These are phyloP conservation scores for Corythornis madagascariensis DNA, from an alignment of 2,113 vertebrate genomes.

Conservation along the genomic window DNA sequence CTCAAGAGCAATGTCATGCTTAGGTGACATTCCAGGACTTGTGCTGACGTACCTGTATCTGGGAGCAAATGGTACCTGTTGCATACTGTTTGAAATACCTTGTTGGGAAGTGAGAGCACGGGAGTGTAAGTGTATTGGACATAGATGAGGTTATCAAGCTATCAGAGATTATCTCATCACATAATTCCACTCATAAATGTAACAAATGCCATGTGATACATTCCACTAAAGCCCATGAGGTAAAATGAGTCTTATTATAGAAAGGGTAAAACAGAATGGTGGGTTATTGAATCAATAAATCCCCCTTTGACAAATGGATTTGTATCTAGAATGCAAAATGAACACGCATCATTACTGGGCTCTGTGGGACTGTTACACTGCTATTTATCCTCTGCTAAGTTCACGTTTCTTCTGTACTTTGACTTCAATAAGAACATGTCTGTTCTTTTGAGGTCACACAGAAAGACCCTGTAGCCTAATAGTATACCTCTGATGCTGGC, in stretches of 20 bases:
- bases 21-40: constrained; percentile 7
- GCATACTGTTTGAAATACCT: neutral
- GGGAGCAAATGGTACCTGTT: neutral
- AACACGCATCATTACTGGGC: neutral
- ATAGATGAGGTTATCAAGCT: neutral
- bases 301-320: neutral
- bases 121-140: neutral
- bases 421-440: neutral
- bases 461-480: neutral
- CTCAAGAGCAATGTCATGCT: neutral
- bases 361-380: neutral
- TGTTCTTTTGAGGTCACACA: neutral
- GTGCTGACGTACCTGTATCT: constrained; percentile 25
- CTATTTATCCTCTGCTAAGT: neutral
- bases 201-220: neutral
- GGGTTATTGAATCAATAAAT: neutral
- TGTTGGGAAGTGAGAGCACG: neutral
- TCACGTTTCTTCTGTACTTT: neutral
- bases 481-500: neutral
- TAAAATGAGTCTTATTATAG: neutral
- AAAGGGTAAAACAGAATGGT: neutral
- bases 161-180: neutral
- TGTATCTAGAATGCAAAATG: neutral
- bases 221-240: neutral
- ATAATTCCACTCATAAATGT: neutral